Conservation (phyloP, 2,888 invertebrate species). For the Candidula unifasciata region DNA sequence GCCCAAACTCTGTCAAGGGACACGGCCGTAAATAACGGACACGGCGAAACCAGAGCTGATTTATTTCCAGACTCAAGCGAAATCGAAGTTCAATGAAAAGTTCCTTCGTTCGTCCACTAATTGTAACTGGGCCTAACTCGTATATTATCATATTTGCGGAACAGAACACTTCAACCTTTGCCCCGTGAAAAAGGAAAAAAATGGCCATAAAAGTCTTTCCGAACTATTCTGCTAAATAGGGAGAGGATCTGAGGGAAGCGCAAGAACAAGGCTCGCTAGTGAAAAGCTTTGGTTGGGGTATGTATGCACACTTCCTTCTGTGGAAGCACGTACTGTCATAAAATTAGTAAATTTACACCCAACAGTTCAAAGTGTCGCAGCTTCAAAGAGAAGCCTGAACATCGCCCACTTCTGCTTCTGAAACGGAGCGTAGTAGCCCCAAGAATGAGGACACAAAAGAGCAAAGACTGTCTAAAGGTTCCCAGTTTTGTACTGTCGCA, state of each 20-base stretch:
- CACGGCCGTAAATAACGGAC: conserved; percentile 20
- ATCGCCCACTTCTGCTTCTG: conserved; percentile 25
- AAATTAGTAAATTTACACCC: conserved; percentile 40
- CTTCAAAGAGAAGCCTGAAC: conserved; percentile 26
- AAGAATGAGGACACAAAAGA: conserved; percentile 13
- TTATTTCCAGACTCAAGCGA: conserved; percentile 33
- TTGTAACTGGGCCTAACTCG: conserved; percentile 28
- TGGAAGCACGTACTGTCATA: conserved; percentile 11
- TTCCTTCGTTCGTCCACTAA: conserved; percentile 19
- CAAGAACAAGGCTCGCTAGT: background rate
- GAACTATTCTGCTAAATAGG: background rate
- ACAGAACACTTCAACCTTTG: conserved; percentile 19
- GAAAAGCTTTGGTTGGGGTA: conserved; percentile 13
- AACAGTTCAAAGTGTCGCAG: conserved; percentile 43
- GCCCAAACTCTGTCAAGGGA: background rate
- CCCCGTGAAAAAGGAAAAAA: background rate
- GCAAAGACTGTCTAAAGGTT: background rate
- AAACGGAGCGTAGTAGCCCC: conserved; percentile 26
- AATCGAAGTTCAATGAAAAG: conserved; percentile 47
- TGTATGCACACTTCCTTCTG: conserved; percentile 6
- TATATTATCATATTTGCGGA: conserved; percentile 49
- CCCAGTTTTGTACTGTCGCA: conserved; percentile 17
- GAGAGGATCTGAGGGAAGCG: background rate
- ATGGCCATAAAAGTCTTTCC: conserved; percentile 30
- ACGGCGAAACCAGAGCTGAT: conserved; percentile 14